Evolutionary conservation across 2,888 invertebrate species (phyloP).

Genomic region (Rhagonycha lutea): DNA sequence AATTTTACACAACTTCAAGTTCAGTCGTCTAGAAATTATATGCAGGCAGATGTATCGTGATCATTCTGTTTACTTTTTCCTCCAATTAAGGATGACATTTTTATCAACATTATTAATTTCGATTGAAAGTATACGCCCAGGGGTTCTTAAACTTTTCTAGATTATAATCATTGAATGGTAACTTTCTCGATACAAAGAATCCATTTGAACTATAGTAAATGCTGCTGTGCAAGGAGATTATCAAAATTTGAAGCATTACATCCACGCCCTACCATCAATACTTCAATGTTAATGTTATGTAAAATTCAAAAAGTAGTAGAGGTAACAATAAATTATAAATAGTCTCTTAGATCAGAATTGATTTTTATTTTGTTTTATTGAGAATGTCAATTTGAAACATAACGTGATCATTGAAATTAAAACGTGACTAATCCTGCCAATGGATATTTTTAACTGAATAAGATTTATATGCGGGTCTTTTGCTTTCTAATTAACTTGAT

Average conservation of each 20-base stretch:
- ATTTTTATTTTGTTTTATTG: neutral
- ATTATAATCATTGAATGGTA: neutral
- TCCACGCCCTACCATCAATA: no score
- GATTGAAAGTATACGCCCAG: neutral
- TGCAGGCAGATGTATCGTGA: neutral
- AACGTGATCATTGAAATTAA: slow-evolving; percentile 2
- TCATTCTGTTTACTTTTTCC: neutral
- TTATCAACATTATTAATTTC: neutral
- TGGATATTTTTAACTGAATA: neutral
- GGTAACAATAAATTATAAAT: neutral
- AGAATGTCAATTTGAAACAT: neutral
- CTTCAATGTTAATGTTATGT: neutral
- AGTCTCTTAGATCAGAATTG: neutral
- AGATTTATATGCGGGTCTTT: slow-evolving; percentile 2
- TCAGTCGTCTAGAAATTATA: neutral
- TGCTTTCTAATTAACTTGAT: slow-evolving; percentile 4
- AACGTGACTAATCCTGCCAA: neutral
- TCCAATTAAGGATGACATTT: neutral
- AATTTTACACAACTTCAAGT: neutral
- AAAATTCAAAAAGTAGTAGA: neutral
- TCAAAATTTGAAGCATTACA: neutral
- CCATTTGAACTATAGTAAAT: neutral
- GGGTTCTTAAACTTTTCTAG: neutral
- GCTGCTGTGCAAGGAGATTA: neutral
- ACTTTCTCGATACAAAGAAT: neutral